A percentile compares a stretch with the other conserved stretches of the same genome.
Conservation (phyloP, 2,797 vertebrate species). For the Myripristis jacobus region DNA sequence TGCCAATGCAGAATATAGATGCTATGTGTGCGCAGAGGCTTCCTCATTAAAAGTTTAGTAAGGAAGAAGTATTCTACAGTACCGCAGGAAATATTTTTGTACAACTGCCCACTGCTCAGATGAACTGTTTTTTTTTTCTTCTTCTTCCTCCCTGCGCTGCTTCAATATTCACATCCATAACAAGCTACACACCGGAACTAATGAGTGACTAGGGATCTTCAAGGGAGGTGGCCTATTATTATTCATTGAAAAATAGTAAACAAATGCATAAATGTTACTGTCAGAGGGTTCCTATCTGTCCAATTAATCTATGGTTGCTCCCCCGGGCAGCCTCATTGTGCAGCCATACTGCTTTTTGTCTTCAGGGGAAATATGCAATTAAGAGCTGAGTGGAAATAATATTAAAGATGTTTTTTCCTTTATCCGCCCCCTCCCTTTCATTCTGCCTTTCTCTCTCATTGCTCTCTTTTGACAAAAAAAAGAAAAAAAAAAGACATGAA, state of each 20-base stretch:
- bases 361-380: slow-evolving; percentile 76
- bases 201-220: slow-evolving; percentile 78
- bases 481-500: neutral
- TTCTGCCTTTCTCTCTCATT: slow-evolving; percentile 34
- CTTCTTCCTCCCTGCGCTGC: slow-evolving; percentile 28
- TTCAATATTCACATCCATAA: slow-evolving; percentile 74
- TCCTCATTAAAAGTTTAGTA: slow-evolving; percentile 47
- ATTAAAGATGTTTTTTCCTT: slow-evolving; percentile 56
- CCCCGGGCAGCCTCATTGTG: slow-evolving; percentile 75
- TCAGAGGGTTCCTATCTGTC: slow-evolving; percentile 76
- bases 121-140: slow-evolving; percentile 25
- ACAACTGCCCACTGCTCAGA: slow-evolving; percentile 31
- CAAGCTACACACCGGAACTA: slow-evolving; percentile 74
- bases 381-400: slow-evolving; percentile 56
- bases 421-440: slow-evolving; percentile 28
- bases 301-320: slow-evolving; percentile 79
- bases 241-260: slow-evolving; percentile 83
- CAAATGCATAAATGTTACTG: slow-evolving; percentile 81
- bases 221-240: slow-evolving; percentile 77
- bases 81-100: slow-evolving; percentile 41
- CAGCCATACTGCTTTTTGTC: slow-evolving; percentile 67
- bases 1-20: slow-evolving; percentile 1
- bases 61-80: slow-evolving; percentile 26
- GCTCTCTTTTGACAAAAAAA: neutral
- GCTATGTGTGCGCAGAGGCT: slow-evolving; percentile 13